Evolutionary conservation across 2,888 invertebrate genomes (phyloP), one percentile per base, ranked within the genome.

Genomic region (Leptopterna dolabrata): DNA sequence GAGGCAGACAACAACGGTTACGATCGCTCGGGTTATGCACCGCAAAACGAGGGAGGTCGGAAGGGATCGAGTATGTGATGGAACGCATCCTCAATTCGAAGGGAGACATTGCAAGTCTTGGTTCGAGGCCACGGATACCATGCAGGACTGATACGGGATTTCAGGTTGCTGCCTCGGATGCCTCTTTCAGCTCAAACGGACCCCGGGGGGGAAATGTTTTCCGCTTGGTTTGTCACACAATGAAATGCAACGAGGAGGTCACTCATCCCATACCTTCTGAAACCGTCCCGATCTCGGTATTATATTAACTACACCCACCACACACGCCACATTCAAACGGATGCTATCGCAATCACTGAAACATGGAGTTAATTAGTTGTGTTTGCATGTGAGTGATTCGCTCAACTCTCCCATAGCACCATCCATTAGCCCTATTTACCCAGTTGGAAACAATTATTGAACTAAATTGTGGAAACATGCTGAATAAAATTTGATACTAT

Each of bases 141-240:
- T 41, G 73, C 16, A 30, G 73, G 73, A 41, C 30, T 76, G 7
- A 76, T 76, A 76, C 73, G 41, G 36, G 73, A 71, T 71, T 71
- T 71, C 71, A 71, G 73, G 36, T 76, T 76, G 14, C 73, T 36
- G 73, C 36, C 29, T 41, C 73, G 16, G 73, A 76, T 41, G 73
- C 73, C 73, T 76, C 73, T 76, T 76, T 76, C 73, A 13, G n/a
- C 73, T 76, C 73, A 76, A 76, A 76, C 73, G 73, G 73, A 76
- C 73, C 73, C 36, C 73, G n/a, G 63, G 19, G n/a, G 63, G 19
- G 73, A 76, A 30, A 76, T 36, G 73, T 76, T 76, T 76, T 76
- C 73, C 41, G 73, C 73, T 36, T 76, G 13, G 73, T 41, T 30
- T 19, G 73, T 76, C 73, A 76, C 41, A 76, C 73, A 41, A 76